Base-by-base conservation (phyloP, 2,113 vertebrate species). In the Labeo catla region DNA sequence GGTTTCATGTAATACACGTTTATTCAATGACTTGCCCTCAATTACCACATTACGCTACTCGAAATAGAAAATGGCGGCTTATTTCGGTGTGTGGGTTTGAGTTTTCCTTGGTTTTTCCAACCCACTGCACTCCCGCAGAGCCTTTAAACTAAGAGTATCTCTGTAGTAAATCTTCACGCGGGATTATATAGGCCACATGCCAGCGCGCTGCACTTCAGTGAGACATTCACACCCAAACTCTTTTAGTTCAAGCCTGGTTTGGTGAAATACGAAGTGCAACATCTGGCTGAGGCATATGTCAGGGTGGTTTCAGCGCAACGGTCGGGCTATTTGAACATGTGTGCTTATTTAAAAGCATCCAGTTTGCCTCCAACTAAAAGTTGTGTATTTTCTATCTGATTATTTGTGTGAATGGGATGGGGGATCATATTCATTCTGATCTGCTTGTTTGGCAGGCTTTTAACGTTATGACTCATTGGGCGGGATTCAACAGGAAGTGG, bases 1-100 rank as follows among this genome's bases (percentile, higher is more conserved):
- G 50, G 88, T 50, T 74, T 87, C 85, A 89, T 72, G 88, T 87
- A 92, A 89, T 90, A 76, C n/a, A 87, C 81, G 19, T 88, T 87
- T 66, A 21, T 61, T 79, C 77, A 85, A 76, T 72, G 86, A 91
- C 90, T 90, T 90, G 88, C 34, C 19, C 86, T 91, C 84, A 85
- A 84, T 15, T 9, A 74, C 88, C 86, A 84, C 86, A 68, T 91
- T 91, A 85, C 89, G 89, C 72, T 28, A 34, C 23, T 68, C 49
- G 49, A 52, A 83, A 79, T 39, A 1, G 4, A 87, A 88, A 52
- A 72, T 76, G 81, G 86, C 88, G 76, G 86, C 86, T 86, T 81
- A 15, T 54, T 85, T 86, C 34, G 85, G 89, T 66, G 85, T 61
- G 19, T 49, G 88, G 70, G 68, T 34, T 61, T 11, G 19, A 28